Base-by-base conservation (phyloP, 1,140 invertebrate genomes). In the Oncopeltus fasciatus region DNA sequence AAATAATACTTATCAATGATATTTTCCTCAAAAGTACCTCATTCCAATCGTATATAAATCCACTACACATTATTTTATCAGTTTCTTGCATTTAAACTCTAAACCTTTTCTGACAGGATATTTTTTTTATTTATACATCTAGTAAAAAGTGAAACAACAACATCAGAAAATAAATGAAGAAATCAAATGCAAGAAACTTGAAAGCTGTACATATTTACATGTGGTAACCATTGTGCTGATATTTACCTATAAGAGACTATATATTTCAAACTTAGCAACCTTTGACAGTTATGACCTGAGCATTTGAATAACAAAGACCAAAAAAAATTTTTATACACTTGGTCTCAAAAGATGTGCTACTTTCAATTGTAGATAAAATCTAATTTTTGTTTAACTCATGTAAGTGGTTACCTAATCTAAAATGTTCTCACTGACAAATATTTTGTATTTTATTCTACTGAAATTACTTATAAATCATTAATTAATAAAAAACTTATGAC, bases 191-290 rank as follows among this genome's bases (percentile, higher is more conserved):
- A 63, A 26, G 21, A 47, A 31, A 63, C 56, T 27, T 26, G 18
- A 64, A 56, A 31, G 29, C 63, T 64, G 63, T 64, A 64, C 59
- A 60, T 64, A 64, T 64, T 57, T 64, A 64, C 63, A 64, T 59
- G 29, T 59, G 44, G 58, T 59, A 64, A 64, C 58, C 51, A 14
- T 64, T 64, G 63, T 64, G 63, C 63, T 49, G 63, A 53, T 57
- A 60, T 64, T 60, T 53, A 59, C 61, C n/a, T 63, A 63, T 18
- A 57, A 57, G 11, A 29, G 24, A 60, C 20, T 47, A 33, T 57
- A 20, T 61, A 51, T 64, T 46, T 44, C 46, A 57, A 64, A 27
- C 26, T n/a, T 60, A 56, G 24, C 49, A 46, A 59, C 28, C 46
- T 51, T 47, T 62, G 27, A 51, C 16, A 49, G 8, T 57, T 53